These are phyloP conservation scores for Semnopithecus entellus DNA, from an alignment of 2,113 vertebrate species.

Conservation along the genomic window DNA sequence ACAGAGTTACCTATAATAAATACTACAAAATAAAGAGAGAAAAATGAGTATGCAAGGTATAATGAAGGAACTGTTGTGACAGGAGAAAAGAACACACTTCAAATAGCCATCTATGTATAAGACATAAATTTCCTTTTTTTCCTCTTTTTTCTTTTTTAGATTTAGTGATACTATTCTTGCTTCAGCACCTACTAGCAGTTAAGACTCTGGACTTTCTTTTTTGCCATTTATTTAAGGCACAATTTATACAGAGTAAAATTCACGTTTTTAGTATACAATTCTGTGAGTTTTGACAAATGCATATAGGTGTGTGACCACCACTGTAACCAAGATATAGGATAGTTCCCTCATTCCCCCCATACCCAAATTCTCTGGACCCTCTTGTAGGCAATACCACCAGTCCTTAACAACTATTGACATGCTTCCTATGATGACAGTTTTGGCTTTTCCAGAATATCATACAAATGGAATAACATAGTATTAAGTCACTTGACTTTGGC, in stretches of 20 bases:
- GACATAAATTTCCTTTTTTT: not conserved
- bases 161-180: not conserved
- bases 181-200: not conserved
- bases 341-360: not conserved
- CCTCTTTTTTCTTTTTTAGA: not conserved
- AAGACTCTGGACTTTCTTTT: not conserved
- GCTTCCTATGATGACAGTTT: not conserved
- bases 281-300: not conserved
- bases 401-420: not conserved
- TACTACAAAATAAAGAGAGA: not conserved
- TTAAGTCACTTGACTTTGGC: not conserved
- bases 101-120: not conserved
- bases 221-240: not conserved
- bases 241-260: not conserved
- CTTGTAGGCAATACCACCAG: not conserved
- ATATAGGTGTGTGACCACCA: not conserved
- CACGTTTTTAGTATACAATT: not conserved
- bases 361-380: not conserved
- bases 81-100: not conserved
- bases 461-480: not conserved
- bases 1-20: not conserved
- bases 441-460: not conserved
- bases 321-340: not conserved
- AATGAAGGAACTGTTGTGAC: not conserved
- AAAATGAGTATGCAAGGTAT: not conserved